Evolutionary conservation across 2,113 vertebrate species (phyloP), one percentile per base, ranked within the genome.

Genomic region (Cryptomyrus ogoouensis): DNA sequence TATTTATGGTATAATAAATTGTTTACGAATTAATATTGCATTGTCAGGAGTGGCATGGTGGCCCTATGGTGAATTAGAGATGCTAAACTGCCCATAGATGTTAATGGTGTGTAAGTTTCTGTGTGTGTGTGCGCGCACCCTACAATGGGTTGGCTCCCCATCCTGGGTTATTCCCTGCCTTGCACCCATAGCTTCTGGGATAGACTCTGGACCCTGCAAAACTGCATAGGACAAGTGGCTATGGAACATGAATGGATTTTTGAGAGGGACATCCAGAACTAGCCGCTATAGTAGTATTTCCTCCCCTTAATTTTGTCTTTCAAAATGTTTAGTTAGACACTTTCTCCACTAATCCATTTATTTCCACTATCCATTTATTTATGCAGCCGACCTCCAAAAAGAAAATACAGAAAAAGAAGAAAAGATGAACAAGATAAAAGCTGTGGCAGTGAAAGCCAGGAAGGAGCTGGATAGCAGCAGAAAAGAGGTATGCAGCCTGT

Each of bases 381-480:
- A 21, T 89, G 31, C 90, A 96, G 96, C 91, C 85, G 44, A 92
- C 2, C 91, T 96, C 27, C 93, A 96, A 90, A 95, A 94, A 56
- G 93, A 92, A 88, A 94, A 93, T 92, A 97, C 96, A 89, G 97
- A 96, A 47, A 99, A 97, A 91, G 96, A 97, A 0, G 97, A 98
- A 84, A 98, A 96, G 93, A 95, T 97, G 93, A 98, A 95, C 93
- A 99, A 99, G 95, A 96, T 99, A 88, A 99, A 99, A 94, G 94
- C 97, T 21, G 97, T 99, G 58, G 98, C 98, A 66, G 95, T 99
- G 90, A 99, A 99, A 95, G 97, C 98, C 86, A 98, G 97, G 93
- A 99, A 98, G 92, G 98, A 99, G 91, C 94, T 99, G 90, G 97
- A 98, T 91, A 93, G 89, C 89, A 97, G 95, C 91, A 97, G 95